Conservation (phyloP, 1,140 invertebrate species). For the Arion vulgaris region DNA sequence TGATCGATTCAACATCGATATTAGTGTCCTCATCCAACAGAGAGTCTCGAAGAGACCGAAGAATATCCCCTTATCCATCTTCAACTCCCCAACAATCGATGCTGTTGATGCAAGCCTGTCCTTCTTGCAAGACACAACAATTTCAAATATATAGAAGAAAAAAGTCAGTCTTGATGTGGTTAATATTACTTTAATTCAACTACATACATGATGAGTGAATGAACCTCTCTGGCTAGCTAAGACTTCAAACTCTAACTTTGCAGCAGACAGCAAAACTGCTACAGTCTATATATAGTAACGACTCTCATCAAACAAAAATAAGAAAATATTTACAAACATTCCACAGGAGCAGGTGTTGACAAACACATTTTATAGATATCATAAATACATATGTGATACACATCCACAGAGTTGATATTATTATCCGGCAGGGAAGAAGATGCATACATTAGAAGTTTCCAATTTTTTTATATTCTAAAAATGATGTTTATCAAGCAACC, state of each 20-base stretch:
- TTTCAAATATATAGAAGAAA: no score
- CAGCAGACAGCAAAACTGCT: neutral
- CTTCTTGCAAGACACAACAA: no score
- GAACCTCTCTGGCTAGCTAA: conserved; percentile 8
- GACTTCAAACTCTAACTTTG: neutral
- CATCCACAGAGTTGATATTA: neutral
- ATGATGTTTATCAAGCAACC: neutral
- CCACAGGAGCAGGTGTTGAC: neutral
- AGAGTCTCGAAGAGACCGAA: no score
- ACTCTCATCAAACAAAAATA: neutral
- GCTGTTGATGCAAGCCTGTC: no score
- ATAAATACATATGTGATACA: neutral
- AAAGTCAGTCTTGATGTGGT: neutral
- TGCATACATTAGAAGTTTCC: no score
- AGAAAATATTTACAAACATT: neutral
- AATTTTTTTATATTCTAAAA: no score
- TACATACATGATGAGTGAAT: conserved; percentile 2
- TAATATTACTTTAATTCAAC: neutral
- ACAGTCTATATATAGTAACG: neutral
- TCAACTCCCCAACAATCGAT: no score
- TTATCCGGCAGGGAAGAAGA: neutral
- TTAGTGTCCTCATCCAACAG: no score
- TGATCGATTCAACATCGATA: no score
- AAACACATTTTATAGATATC: neutral
- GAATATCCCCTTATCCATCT: no score